Percentiles rank a stretch among this genome's conserved stretches.
Evolutionary conservation across 2,888 invertebrate species (phyloP).

Genomic region (Pyrochroa serraticornis): DNA sequence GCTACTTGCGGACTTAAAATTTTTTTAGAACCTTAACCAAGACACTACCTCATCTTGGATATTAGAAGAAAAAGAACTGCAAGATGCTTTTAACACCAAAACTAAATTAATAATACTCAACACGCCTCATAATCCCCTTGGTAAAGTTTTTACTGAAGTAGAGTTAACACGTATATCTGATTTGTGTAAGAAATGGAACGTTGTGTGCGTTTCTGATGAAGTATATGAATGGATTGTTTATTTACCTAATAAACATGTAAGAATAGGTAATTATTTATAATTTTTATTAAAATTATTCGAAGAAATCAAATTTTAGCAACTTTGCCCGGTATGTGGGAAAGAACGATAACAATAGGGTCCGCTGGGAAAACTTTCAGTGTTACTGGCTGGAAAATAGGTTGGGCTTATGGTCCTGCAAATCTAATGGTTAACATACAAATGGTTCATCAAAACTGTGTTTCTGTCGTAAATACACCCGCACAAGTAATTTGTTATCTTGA

Average conservation of each 20-base stretch:
- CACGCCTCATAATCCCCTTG: slow-evolving; percentile 97
- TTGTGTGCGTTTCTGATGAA: slow-evolving; percentile 92
- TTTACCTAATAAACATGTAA: slow-evolving; percentile 79
- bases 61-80: slow-evolving; percentile 81
- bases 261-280: slow-evolving; percentile 73
- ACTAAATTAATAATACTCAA: slow-evolving; percentile 96
- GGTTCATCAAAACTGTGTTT: slow-evolving; percentile 94
- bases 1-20: too few relatives aligned
- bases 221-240: slow-evolving; percentile 98
- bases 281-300: not conserved
- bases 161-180: slow-evolving; percentile 82
- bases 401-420: slow-evolving; percentile 89
- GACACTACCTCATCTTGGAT: slow-evolving; percentile 89
- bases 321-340: slow-evolving; percentile 96
- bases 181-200: slow-evolving; percentile 90
- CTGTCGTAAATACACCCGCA: slow-evolving; percentile 87
- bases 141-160: slow-evolving; percentile 79
- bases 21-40: too few relatives aligned
- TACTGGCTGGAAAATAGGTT: slow-evolving; percentile 89
- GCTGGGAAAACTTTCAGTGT: slow-evolving; percentile 98
- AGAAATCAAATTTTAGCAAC: slow-evolving; percentile 65
- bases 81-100: slow-evolving; percentile 78
- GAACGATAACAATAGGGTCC: slow-evolving; percentile 95
- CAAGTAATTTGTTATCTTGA: slow-evolving; percentile 57
- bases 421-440: slow-evolving; percentile 82